Evolutionary conservation across 1,140 invertebrate species (phyloP).

Genomic region (Drosophila nasuta): DNA sequence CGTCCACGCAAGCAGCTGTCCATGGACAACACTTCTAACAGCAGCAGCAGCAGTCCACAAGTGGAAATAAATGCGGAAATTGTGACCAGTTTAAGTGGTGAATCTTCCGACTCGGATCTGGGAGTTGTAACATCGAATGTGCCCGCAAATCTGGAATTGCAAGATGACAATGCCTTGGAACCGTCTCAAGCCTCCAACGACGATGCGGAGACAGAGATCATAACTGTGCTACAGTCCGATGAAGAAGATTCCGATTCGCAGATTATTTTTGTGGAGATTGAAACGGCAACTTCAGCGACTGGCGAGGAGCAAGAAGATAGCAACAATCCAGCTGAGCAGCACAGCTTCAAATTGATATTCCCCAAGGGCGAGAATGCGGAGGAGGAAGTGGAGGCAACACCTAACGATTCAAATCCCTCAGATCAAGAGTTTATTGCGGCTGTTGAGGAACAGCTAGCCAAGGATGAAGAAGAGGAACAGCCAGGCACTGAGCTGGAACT

Average conservation of each 20-base stretch:
- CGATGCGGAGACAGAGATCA: slow-evolving; percentile 26
- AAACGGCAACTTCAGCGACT: slow-evolving; percentile 20
- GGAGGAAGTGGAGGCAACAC: slow-evolving; percentile 2
- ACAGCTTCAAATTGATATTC: slow-evolving; percentile 24
- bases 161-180: slow-evolving; percentile 11
- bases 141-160: not conserved
- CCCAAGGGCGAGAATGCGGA: slow-evolving; percentile 5
- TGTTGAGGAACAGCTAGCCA: not conserved
- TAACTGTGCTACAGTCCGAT: slow-evolving; percentile 16
- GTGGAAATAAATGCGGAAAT: slow-evolving; percentile 43
- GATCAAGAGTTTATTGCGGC: not conserved
- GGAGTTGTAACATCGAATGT: not conserved
- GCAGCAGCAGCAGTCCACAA: slow-evolving; percentile 18
- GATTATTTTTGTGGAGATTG: slow-evolving; percentile 69
- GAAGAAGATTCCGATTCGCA: slow-evolving; percentile 60
- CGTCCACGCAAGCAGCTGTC: slow-evolving; percentile 49
- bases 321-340: not conserved
- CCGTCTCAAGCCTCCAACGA: not conserved
- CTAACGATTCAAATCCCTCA: not conserved
- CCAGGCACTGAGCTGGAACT: not conserved
- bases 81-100: slow-evolving; percentile 31
- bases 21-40: not conserved
- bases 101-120: slow-evolving; percentile 53
- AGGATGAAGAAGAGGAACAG: not conserved
- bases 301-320: not conserved